A percentile compares a stretch with the other conserved stretches of the same genome.
Conservation (phyloP, 2,797 vertebrate species). For the Botia kubotai region DNA sequence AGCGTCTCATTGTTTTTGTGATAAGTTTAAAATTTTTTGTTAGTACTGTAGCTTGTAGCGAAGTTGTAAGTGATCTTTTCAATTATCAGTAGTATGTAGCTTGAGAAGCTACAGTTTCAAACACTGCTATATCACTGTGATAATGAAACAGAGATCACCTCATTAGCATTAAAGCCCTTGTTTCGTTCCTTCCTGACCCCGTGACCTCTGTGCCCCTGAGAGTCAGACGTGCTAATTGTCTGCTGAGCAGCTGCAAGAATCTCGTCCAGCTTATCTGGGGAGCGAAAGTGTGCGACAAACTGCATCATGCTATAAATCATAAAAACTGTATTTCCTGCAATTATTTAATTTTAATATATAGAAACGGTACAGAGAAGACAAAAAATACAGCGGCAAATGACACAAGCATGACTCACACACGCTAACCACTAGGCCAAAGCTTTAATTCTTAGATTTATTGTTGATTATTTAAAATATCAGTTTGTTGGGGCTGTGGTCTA, state of each 20-base stretch:
- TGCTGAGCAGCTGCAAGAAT: conserved; percentile 93
- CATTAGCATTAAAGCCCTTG: conserved; percentile 72
- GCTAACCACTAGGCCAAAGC: neutral
- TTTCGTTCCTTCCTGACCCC: conserved; percentile 80
- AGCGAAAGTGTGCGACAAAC: conserved; percentile 10
- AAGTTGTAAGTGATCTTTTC: too few relatives aligned
- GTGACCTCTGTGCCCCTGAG: conserved; percentile 83
- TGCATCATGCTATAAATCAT: neutral
- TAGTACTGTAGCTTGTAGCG: too few relatives aligned
- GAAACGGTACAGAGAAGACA: neutral
- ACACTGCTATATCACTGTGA: neutral
- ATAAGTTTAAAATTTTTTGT: too few relatives aligned
- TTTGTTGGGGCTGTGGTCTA: too few relatives aligned
- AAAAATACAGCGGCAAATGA: neutral
- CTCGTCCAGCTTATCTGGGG: conserved; percentile 91
- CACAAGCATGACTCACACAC: neutral
- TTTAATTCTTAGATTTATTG: neutral
- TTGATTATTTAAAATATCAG: too few relatives aligned
- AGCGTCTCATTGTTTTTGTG: too few relatives aligned
- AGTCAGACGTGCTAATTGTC: conserved; percentile 88
- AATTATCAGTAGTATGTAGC: too few relatives aligned
- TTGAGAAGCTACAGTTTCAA: too few relatives aligned
- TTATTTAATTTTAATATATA: neutral
- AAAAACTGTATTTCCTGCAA: neutral
- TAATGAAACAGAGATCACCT: conserved; percentile 52